Percentiles rank a stretch among this genome's conserved stretches.
Evolutionary conservation across 2,797 vertebrate species (phyloP).

Genomic region (Peromyscus melanophrys): DNA sequence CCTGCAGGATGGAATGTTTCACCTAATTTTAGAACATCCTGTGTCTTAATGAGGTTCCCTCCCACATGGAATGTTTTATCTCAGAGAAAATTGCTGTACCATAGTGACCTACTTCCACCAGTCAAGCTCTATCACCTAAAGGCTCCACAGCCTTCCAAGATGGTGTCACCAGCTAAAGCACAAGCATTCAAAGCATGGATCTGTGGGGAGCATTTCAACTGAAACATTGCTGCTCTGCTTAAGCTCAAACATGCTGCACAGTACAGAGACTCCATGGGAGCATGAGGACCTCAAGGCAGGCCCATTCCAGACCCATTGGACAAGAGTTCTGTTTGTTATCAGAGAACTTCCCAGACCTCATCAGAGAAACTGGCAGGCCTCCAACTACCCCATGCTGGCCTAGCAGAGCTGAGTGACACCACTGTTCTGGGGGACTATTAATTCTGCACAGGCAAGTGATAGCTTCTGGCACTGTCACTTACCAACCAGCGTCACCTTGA

Average conservation of each 20-base stretch:
- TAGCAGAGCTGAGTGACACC: slow-evolving; percentile 54
- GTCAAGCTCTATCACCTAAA: background rate
- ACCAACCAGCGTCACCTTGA: background rate
- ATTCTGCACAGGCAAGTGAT: slow-evolving; percentile 14
- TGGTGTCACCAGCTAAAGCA: background rate
- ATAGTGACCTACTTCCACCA: background rate
- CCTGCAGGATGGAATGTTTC: background rate
- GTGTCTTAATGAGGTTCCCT: background rate
- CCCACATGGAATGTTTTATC: background rate
- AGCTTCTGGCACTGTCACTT: slow-evolving; percentile 12
- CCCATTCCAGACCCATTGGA: background rate
- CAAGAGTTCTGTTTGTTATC: background rate
- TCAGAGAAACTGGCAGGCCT: slow-evolving; percentile 32
- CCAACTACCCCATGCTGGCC: background rate
- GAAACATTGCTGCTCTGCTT: background rate
- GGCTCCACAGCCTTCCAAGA: background rate
- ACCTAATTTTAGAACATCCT: background rate
- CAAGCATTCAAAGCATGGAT: background rate
- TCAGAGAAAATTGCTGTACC: background rate
- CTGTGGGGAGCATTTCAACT: background rate
- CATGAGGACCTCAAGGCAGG: background rate
- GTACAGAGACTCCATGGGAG: background rate
- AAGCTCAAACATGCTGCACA: background rate
- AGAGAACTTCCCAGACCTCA: background rate
- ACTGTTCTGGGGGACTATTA: slow-evolving; percentile 10